Evolutionary conservation across 2,888 invertebrate genomes (phyloP).

Genomic region (Drosophila pseudotakahashii): DNA sequence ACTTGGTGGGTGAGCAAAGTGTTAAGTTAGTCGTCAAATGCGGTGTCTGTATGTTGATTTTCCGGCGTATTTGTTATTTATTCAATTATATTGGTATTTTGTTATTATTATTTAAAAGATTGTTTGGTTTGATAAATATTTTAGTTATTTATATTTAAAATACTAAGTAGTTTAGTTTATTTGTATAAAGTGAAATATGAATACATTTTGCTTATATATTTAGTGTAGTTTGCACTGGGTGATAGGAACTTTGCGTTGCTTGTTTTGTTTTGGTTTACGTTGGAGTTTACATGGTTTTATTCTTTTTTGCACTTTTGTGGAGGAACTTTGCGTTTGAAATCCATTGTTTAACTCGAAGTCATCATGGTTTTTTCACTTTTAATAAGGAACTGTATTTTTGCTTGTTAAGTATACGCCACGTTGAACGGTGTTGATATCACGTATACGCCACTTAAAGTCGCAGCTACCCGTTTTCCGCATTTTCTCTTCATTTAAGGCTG

Average conservation of each 20-base stretch:
- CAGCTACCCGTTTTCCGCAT: slow-evolving; percentile 8
- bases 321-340: slow-evolving; percentile 62
- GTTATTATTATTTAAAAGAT: slow-evolving; percentile 9
- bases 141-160: slow-evolving; percentile 16
- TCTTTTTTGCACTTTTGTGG: slow-evolving; percentile 51
- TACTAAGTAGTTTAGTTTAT: slow-evolving; percentile 15
- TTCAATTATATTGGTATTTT: slow-evolving; percentile 1
- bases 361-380: background rate
- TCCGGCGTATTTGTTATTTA: background rate
- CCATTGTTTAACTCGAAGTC: background rate
- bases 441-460: slow-evolving; percentile 24
- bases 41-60: slow-evolving; percentile 9
- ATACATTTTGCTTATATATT: background rate
- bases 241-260: slow-evolving; percentile 63
- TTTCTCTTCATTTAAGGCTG: slow-evolving; percentile 5
- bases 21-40: slow-evolving; percentile 17
- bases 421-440: slow-evolving; percentile 19
- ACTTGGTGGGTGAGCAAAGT: slow-evolving; percentile 11
- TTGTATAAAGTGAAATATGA: background rate
- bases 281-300: slow-evolving; percentile 14
- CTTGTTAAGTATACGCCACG: slow-evolving; percentile 50
- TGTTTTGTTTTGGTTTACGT: slow-evolving; percentile 7
- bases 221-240: slow-evolving; percentile 43
- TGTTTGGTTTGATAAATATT: slow-evolving; percentile 2
- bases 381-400: background rate